Percentiles rank a stretch among this genome's conserved stretches.
Conservation (phyloP, 2,888 invertebrate genomes). For the Amblyjoppa fuscipennis region DNA sequence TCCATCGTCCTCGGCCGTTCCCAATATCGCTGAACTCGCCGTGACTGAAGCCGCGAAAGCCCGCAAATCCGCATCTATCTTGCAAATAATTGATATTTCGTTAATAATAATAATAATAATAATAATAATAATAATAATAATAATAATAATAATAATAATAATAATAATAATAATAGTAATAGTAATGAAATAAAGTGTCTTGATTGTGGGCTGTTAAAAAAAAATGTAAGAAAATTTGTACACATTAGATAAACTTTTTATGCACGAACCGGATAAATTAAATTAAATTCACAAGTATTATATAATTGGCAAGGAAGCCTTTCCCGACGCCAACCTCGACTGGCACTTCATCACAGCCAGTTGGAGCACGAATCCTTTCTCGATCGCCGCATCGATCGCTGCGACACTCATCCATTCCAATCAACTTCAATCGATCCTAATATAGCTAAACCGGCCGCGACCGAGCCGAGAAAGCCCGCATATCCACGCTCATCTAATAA, state of each 20-base stretch:
- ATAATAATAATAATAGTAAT: not conserved
- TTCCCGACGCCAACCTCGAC: slow-evolving; percentile 72
- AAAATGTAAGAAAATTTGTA: too few species aligned
- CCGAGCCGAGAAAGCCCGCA: not conserved
- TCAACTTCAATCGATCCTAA: slow-evolving; percentile 26
- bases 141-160: not conserved
- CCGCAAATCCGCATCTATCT: not conserved
- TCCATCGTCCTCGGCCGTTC: slow-evolving; percentile 26
- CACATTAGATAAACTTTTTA: too few species aligned
- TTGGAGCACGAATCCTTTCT: slow-evolving; percentile 42
- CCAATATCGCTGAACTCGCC: not conserved
- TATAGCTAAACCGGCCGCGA: not conserved
- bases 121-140: not conserved
- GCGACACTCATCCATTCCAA: slow-evolving; percentile 8
- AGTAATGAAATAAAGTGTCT: too few species aligned
- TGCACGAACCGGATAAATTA: too few species aligned
- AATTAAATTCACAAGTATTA: too few species aligned
- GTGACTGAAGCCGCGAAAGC: not conserved
- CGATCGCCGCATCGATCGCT: slow-evolving; percentile 40
- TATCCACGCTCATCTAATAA: not conserved
- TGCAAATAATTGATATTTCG: not conserved
- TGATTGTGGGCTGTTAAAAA: too few species aligned
- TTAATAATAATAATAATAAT: not conserved
- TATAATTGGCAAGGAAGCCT: slow-evolving; percentile 20
- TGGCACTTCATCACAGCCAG: slow-evolving; percentile 71